Evolutionary conservation across 1,140 invertebrate genomes (phyloP), one percentile per base, ranked within the genome.

Genomic region (Marisa cornuarietis): DNA sequence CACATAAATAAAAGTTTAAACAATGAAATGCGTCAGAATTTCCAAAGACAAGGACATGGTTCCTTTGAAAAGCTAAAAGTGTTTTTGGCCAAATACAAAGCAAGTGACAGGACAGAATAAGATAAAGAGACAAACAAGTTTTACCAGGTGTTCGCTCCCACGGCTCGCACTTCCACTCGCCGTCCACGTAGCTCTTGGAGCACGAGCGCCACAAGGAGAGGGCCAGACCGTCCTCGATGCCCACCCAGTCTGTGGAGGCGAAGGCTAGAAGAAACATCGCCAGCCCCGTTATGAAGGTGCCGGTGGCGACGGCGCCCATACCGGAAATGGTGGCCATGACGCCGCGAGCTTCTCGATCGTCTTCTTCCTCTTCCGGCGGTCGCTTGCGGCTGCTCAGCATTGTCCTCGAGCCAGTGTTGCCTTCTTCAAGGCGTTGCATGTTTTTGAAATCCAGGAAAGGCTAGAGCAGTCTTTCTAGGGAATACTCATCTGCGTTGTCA

Each of bases 171-270:
- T 52, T 71, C 83, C 83, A 84, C 24, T 78, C 71, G 52, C 78
- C 68, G 14, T 79, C 65, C 58, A 71, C 71, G 68, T 78, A 82
- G 61, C 79, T 71, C 26, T 72, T 75, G 42, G 71, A 71, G 76
- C 83, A 84, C 9, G 65, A 78, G 20, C 76, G 61, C 83, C 83
- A 84, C 73, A 84, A 62, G 62, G 79, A 79, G 42, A 84, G 66
- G 20, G 83, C 74, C 24, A 82, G 75, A 8, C 83, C 83, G 20
- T 78, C 63, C 54, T 84, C 83, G 65, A 84, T 63, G 9, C 83
- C 83, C 49, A 84, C 66, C 83, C 83, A 84, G 72, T 84, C 81
- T 14, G 81, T 68, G 24, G 83, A 82, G 16, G 75, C 81, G 73
- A 84, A 82, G 22, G 81, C 81, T 54, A 82, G 65, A 20, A 84